Evolutionary conservation across 2,888 invertebrate genomes (phyloP).

Genomic region (Exocentrus adspersus): DNA sequence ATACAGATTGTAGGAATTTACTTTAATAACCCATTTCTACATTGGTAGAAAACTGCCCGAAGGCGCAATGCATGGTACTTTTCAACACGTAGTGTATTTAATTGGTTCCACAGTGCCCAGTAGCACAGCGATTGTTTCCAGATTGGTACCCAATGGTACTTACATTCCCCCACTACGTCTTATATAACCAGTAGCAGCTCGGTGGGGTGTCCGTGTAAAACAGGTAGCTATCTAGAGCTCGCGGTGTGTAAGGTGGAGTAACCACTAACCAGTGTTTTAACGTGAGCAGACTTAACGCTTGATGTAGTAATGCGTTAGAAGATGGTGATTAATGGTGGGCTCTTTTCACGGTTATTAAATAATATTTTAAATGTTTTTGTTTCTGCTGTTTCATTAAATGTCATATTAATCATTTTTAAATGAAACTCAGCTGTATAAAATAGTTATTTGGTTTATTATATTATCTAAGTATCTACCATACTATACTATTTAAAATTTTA

Average conservation of each 20-base stretch:
- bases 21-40: slow-evolving; percentile 25
- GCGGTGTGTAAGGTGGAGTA: slow-evolving; percentile 23
- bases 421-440: too few species aligned
- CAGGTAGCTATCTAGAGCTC: slow-evolving; percentile 45
- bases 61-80: slow-evolving; percentile 16
- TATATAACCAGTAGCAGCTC: slow-evolving; percentile 49
- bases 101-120: slow-evolving; percentile 49
- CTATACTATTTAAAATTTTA: too few species aligned
- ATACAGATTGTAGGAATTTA: slow-evolving; percentile 22
- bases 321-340: slow-evolving; percentile 7
- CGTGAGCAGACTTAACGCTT: slow-evolving; percentile 14
- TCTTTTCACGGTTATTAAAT: slow-evolving; percentile 9
- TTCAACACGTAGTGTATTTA: slow-evolving; percentile 36
- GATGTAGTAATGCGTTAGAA: slow-evolving; percentile 3
- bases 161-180: slow-evolving; percentile 34
- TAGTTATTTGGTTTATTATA: too few species aligned
- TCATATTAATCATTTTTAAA: too few species aligned
- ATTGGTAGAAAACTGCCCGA: slow-evolving; percentile 17
- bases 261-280: slow-evolving; percentile 26
- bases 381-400: background rate
- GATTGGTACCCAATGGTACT: slow-evolving; percentile 34
- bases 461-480: too few species aligned
- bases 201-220: slow-evolving; percentile 44
- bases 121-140: slow-evolving; percentile 43
- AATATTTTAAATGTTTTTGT: slow-evolving; percentile 5